Evolutionary conservation across 2,797 vertebrate genomes (phyloP).

Genomic region (Sternarchorhynchus goeldii): DNA sequence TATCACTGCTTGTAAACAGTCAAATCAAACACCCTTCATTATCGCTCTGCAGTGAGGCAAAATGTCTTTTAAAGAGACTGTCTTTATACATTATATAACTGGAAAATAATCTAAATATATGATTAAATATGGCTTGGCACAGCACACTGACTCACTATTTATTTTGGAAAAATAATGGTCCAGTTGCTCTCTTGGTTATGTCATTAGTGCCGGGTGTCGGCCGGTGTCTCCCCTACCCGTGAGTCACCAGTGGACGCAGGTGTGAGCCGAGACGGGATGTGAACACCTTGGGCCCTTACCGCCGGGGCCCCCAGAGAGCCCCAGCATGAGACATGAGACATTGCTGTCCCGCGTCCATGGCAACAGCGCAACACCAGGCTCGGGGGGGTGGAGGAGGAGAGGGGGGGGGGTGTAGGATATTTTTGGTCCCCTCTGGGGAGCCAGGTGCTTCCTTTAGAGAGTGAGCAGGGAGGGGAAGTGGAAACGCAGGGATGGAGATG

Average conservation of each 20-base stretch:
- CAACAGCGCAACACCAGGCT: constrained; percentile 64
- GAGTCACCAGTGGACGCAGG: constrained; percentile 35
- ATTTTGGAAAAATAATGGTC: constrained; percentile 16
- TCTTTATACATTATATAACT: no score
- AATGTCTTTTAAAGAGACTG: no score
- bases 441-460: constrained; percentile 53
- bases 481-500: constrained; percentile 56
- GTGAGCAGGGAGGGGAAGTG: constrained; percentile 45
- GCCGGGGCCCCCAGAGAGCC: constrained; percentile 53
- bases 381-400: constrained; percentile 46
- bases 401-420: constrained; percentile 63
- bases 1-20: no score
- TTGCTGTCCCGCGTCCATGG: constrained; percentile 69
- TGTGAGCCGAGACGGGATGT: constrained; percentile 51
- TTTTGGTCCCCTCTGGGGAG: constrained; percentile 67
- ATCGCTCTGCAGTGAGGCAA: no score
- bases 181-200: not conserved
- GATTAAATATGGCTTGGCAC: no score
- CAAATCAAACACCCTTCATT: no score
- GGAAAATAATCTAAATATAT: no score
- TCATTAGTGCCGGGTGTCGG: constrained; percentile 13
- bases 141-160: not conserved
- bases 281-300: constrained; percentile 24
- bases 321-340: constrained; percentile 61
- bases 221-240: constrained; percentile 48